Evolutionary conservation across 2,888 invertebrate species (phyloP).

Genomic region (Drosophila macrospina): DNA sequence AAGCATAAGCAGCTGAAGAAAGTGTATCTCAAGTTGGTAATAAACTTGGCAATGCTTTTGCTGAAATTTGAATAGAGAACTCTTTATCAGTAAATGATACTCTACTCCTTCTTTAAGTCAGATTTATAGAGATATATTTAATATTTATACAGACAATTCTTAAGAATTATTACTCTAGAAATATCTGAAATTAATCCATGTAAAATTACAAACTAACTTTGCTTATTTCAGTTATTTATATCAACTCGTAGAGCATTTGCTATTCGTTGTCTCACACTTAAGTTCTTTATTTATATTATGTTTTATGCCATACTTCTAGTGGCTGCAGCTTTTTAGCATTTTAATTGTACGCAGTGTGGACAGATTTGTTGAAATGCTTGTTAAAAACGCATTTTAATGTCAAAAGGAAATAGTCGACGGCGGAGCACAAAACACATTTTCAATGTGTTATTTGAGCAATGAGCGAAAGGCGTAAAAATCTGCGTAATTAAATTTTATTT

Average conservation of each 20-base stretch:
- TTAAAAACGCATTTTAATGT: slow-evolving; percentile 75
- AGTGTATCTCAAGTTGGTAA: slow-evolving; percentile 12
- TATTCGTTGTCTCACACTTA: not conserved
- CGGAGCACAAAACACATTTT: slow-evolving; percentile 30
- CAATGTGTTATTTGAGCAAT: slow-evolving; percentile 72
- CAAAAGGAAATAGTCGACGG: slow-evolving; percentile 59
- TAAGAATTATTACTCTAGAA: no score
- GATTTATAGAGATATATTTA: not conserved
- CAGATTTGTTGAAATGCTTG: slow-evolving; percentile 78
- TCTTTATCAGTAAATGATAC: no score
- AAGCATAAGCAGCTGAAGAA: slow-evolving; percentile 45
- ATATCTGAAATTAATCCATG: no score
- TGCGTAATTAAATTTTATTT: slow-evolving; percentile 78
- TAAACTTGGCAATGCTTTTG: slow-evolving; percentile 8
- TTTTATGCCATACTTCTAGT: slow-evolving; percentile 21
- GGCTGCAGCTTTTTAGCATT: slow-evolving; percentile 63
- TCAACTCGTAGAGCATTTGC: slow-evolving; percentile 14
- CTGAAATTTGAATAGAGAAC: not conserved
- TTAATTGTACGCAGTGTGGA: slow-evolving; percentile 72
- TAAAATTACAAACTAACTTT: no score
- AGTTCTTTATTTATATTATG: not conserved
- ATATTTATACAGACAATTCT: no score
- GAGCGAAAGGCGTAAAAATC: slow-evolving; percentile 75
- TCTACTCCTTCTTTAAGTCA: no score
- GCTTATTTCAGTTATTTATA: no score